Evolutionary conservation across 2,888 invertebrate species (phyloP).

Genomic region (Rhagophthalmus giganteus): DNA sequence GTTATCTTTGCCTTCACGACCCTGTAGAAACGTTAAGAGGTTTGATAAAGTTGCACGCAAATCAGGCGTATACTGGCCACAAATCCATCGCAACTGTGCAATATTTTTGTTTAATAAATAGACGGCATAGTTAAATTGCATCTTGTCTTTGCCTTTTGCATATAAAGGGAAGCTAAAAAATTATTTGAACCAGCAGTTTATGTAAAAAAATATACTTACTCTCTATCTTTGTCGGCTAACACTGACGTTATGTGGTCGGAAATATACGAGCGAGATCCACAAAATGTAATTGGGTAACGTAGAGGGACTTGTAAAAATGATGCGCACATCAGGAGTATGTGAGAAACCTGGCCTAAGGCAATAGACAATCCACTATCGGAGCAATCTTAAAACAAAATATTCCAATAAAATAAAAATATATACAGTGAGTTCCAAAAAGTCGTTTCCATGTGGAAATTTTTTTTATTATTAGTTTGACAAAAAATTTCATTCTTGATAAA

Average conservation of each 20-base stretch:
- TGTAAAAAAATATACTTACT: slow-evolving; percentile 56
- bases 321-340: slow-evolving; percentile 79
- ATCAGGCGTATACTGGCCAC: slow-evolving; percentile 73
- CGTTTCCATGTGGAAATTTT: too few relatives aligned
- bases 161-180: slow-evolving; percentile 79
- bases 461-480: too few relatives aligned
- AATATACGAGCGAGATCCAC: slow-evolving; percentile 82
- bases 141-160: slow-evolving; percentile 74
- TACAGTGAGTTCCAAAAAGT: too few relatives aligned
- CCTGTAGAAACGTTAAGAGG: slow-evolving; percentile 55
- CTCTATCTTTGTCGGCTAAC: slow-evolving; percentile 67
- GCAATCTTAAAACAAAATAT: slow-evolving; percentile 43
- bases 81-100: slow-evolving; percentile 82
- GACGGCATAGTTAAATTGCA: slow-evolving; percentile 85
- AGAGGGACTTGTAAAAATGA: slow-evolving; percentile 83
- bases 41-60: slow-evolving; percentile 78
- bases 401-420: too few relatives aligned
- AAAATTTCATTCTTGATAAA: too few relatives aligned
- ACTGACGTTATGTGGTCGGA: slow-evolving; percentile 74
- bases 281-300: slow-evolving; percentile 78
- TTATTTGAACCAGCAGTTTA: slow-evolving; percentile 6
- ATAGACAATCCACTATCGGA: slow-evolving; percentile 73
- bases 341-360: slow-evolving; percentile 86
- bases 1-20: slow-evolving; percentile 13
- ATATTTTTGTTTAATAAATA: slow-evolving; percentile 93